Evolutionary conservation across 2,888 invertebrate species (phyloP).

Genomic region (Drosophila multiciliata): DNA sequence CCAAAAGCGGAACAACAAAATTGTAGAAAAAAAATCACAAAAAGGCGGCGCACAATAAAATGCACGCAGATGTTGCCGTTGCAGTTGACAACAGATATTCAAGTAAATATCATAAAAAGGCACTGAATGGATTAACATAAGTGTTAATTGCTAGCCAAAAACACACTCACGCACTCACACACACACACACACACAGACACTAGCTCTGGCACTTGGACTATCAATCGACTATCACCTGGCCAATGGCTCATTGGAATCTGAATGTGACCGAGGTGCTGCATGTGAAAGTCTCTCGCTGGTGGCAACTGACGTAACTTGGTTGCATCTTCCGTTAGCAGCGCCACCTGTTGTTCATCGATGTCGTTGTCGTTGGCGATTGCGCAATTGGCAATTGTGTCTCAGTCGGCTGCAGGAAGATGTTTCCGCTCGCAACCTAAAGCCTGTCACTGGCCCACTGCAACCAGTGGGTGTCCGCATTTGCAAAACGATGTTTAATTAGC

Average conservation of each 20-base stretch:
- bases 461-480: conserved; percentile 26
- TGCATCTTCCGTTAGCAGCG: conserved; percentile 57
- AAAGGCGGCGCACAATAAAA: conserved; percentile 49
- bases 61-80: conserved; percentile 44
- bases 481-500: conserved; percentile 58
- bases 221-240: conserved; percentile 14
- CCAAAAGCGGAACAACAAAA: conserved; percentile 55
- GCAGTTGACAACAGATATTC: conserved; percentile 31
- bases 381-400: conserved; percentile 62
- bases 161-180: conserved; percentile 1
- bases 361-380: conserved; percentile 55
- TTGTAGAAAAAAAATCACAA: conserved; percentile 40
- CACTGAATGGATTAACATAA: conserved; percentile 62
- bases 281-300: conserved; percentile 43
- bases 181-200: background rate
- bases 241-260: conserved; percentile 16
- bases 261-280: conserved; percentile 13
- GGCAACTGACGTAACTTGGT: conserved; percentile 61
- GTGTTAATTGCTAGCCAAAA: conserved; percentile 60
- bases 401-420: conserved; percentile 58
- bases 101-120: conserved; percentile 53
- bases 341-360: conserved; percentile 32
- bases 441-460: conserved; percentile 2
- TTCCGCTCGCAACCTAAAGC: conserved; percentile 48
- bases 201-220: conserved; percentile 1